Evolutionary conservation across 2,113 vertebrate genomes (phyloP).

Genomic region (Xiphophorus hellerii): DNA sequence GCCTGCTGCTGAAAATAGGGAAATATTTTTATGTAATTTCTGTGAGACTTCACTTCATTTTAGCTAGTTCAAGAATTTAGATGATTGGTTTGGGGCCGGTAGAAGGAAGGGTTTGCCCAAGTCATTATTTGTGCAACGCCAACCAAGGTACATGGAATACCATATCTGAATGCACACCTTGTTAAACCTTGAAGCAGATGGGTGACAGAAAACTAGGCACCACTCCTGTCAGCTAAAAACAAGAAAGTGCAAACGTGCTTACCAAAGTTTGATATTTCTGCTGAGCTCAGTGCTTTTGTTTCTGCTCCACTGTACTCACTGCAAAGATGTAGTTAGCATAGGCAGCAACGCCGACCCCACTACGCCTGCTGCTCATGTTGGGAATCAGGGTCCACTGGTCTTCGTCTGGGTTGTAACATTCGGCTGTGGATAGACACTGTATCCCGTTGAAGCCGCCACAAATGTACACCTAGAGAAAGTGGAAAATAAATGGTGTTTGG

Average conservation of each 20-base stretch:
- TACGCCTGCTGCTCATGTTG: conserved; percentile 31
- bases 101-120: no score
- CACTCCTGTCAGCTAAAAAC: no score
- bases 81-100: no score
- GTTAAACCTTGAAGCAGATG: no score
- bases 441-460: conserved; percentile 90
- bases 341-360: conserved; percentile 21
- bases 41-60: no score
- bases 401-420: conserved; percentile 38
- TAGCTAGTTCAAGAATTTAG: no score
- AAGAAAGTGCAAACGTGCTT: no score
- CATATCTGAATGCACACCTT: neutral
- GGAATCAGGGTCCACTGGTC: conserved; percentile 50
- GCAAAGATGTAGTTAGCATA: conserved; percentile 33
- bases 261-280: no score
- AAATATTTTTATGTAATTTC: no score
- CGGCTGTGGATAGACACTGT: conserved; percentile 78
- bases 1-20: no score
- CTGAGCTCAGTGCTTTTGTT: no score
- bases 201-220: no score
- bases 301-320: conserved; percentile 25
- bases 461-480: conserved; percentile 83
- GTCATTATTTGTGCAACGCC: neutral
- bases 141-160: neutral
- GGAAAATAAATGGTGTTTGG: neutral